Conservation (phyloP, 2,113 vertebrate species). For the Vanacampus margaritifer region DNA sequence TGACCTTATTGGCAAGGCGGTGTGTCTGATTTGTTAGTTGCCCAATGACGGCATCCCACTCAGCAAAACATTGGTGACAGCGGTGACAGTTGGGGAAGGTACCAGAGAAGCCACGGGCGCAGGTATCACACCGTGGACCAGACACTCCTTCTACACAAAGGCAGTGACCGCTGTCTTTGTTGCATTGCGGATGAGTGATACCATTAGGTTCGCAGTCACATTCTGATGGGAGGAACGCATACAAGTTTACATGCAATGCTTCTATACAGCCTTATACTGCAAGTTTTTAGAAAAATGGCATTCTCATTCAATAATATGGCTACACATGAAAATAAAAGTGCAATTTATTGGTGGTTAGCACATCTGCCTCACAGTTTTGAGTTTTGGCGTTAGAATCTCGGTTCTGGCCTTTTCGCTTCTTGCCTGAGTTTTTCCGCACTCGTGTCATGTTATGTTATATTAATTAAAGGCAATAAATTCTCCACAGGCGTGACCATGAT, state of each 20-base stretch:
- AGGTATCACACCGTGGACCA: constrained; percentile 81
- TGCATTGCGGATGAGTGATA: constrained; percentile 80
- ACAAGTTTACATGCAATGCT: not conserved
- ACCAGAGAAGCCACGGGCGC: constrained; percentile 87
- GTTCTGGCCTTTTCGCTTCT: not conserved
- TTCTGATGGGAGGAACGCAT: constrained; percentile 59
- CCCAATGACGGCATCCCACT: constrained; percentile 82
- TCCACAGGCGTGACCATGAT: not conserved
- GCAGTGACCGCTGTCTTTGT: constrained; percentile 82
- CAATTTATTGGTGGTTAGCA: too few species aligned
- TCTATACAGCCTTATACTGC: not conserved
- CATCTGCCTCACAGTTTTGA: not conserved
- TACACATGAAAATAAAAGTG: not conserved
- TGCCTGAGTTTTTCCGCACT: not conserved
- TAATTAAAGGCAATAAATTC: not conserved
- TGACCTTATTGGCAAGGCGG: constrained; percentile 83
- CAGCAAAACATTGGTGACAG: constrained; percentile 91
- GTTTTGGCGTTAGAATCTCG: not conserved
- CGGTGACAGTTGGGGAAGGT: constrained; percentile 84
- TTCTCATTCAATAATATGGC: not conserved
- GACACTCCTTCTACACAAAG: constrained; percentile 84
- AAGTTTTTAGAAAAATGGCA: too few species aligned
- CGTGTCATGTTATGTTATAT: not conserved
- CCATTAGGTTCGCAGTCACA: constrained; percentile 90
- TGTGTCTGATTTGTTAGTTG: constrained; percentile 89